phyloP scores from a whole-genome alignment of 2,888 invertebrate genomes.

The Philaethria dido region DNA sequence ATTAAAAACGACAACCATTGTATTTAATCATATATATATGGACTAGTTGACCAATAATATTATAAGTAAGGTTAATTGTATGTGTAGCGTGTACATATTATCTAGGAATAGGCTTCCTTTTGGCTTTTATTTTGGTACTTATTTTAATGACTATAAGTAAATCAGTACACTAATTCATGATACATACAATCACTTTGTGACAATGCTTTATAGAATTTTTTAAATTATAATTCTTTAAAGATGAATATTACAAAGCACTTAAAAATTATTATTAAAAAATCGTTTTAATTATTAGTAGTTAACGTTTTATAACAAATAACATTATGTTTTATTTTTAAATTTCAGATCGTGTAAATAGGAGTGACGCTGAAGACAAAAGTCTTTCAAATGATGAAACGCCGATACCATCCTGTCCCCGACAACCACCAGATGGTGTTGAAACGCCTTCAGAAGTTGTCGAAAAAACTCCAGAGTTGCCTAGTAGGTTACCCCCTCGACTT shows the following conservation, averaged over 20 bases:
- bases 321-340: conserved; percentile 16
- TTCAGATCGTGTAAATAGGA: conserved; percentile 76
- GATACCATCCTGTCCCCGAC: conserved; percentile 86
- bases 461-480: conserved; percentile 70
- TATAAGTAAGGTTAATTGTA: background rate
- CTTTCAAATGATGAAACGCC: conserved; percentile 78
- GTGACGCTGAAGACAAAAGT: conserved; percentile 78
- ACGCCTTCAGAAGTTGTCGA: conserved; percentile 89
- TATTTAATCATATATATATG: background rate
- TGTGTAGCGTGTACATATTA: background rate
- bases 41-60: background rate
- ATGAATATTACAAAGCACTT: too few species aligned
- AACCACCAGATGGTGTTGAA: conserved; percentile 93
- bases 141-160: too few species aligned
- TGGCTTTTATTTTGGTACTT: too few species aligned
- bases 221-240: too few species aligned
- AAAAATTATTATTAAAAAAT: background rate
- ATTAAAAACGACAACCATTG: too few species aligned
- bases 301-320: background rate
- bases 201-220: too few species aligned
- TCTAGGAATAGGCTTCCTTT: too few species aligned
- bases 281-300: background rate
- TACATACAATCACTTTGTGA: too few species aligned
- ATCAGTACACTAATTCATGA: too few species aligned
- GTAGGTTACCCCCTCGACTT: conserved; percentile 67